These are phyloP conservation scores for Eulemur mongoz DNA, from an alignment of 2,797 vertebrate genomes.

Conservation along the genomic window DNA sequence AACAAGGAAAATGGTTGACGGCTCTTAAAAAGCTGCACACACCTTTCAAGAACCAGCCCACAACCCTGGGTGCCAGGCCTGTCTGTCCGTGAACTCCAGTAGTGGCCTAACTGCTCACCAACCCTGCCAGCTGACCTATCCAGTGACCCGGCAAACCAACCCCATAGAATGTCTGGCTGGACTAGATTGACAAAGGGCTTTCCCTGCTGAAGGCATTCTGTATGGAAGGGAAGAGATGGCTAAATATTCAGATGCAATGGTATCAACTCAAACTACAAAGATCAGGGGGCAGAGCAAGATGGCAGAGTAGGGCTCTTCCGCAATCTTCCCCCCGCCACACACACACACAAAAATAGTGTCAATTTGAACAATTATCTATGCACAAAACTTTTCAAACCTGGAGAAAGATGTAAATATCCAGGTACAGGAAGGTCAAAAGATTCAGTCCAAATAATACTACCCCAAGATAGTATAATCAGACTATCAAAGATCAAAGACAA, in stretches of 20 bases:
- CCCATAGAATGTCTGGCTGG: neutral
- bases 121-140: neutral
- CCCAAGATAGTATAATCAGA: neutral
- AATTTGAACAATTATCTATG: neutral
- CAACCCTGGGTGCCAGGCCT: neutral
- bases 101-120: neutral
- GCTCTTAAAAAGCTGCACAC: neutral
- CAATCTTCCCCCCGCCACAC: neutral
- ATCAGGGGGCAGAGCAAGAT: neutral
- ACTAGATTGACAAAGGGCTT: neutral
- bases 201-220: neutral
- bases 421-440: neutral
- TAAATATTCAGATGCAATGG: neutral
- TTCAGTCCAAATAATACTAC: neutral
- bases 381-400: neutral
- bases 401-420: neutral
- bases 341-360: neutral
- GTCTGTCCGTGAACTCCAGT: neutral
- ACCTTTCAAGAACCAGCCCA: neutral
- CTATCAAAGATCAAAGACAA: no score
- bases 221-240: neutral
- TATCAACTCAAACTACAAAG: neutral
- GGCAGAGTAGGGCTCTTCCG: no score
- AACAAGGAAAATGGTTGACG: no score
- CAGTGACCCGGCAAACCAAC: neutral